These are phyloP conservation scores for Periplaneta americana DNA, from an alignment of 1,140 invertebrate species.

Conservation along the genomic window DNA sequence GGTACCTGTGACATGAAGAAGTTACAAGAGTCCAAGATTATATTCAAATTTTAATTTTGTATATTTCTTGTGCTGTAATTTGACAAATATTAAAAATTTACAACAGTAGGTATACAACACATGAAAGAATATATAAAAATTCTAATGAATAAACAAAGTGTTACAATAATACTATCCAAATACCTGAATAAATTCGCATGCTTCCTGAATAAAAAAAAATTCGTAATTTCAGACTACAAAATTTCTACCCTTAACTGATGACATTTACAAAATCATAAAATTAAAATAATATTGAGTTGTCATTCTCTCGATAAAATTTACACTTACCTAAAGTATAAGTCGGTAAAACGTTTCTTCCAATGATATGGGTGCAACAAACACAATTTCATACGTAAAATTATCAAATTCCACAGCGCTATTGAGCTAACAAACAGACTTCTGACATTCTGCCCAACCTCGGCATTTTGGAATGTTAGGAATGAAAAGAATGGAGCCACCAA, in stretches of 20 bases:
- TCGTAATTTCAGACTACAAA: neutral
- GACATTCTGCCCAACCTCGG: conserved; percentile 24
- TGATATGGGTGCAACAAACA: neutral
- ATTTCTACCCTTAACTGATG: neutral
- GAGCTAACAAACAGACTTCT: conserved; percentile 20
- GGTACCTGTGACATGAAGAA: neutral
- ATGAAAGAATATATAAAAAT: too few species aligned
- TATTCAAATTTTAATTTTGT: neutral
- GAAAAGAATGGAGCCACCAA: conserved; percentile 23
- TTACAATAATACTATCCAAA: neutral
- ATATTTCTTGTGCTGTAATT: neutral
- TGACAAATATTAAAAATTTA: neutral
- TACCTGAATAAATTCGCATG: neutral
- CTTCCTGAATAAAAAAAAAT: neutral
- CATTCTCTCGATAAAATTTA: neutral
- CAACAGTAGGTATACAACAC: too few species aligned
- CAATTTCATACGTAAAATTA: conserved; percentile 1
- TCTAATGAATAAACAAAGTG: neutral
- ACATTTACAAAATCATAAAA: neutral
- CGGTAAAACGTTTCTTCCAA: neutral
- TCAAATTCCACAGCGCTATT: conserved; percentile 20
- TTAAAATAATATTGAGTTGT: neutral
- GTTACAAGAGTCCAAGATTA: neutral
- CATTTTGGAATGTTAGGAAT: conserved; percentile 25
- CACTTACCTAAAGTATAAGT: neutral